These are phyloP conservation scores for Paedocypris sp. DNA, from an alignment of 2,113 vertebrate genomes.

Conservation along the genomic window DNA sequence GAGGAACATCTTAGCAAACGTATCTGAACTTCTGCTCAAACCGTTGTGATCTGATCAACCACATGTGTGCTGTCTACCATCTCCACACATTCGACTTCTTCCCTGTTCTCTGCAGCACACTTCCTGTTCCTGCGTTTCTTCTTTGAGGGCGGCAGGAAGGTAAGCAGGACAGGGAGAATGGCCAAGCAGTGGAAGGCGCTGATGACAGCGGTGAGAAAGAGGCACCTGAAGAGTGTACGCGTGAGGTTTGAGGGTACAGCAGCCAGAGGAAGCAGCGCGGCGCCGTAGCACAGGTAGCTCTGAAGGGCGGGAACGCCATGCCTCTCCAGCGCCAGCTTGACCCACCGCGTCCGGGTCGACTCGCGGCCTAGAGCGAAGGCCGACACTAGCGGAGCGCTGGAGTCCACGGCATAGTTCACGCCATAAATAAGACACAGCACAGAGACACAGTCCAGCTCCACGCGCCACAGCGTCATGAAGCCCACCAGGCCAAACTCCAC, in stretches of 20 bases:
- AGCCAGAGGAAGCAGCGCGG: constrained; percentile 87
- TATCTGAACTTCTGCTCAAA: constrained; percentile 67
- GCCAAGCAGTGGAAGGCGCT: constrained; percentile 97
- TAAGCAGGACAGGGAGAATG: constrained; percentile 95
- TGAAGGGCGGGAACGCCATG: constrained; percentile 93
- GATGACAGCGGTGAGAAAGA: constrained; percentile 91
- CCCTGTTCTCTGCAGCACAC: constrained; percentile 66
- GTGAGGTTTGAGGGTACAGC: constrained; percentile 96
- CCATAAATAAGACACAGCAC: constrained; percentile 93
- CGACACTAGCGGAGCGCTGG: constrained; percentile 87
- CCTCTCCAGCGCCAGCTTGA: constrained; percentile 86
- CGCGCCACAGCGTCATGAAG: constrained; percentile 97
- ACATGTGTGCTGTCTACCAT: constrained; percentile 94
- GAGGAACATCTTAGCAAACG: too few relatives aligned
- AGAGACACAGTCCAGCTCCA: constrained; percentile 94
- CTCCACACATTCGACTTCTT: constrained; percentile 94
- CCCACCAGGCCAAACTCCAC: constrained; percentile 96
- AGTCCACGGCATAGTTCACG: constrained; percentile 91
- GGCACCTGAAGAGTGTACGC: constrained; percentile 94
- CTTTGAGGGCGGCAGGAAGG: constrained; percentile 95
- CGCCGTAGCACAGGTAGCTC: constrained; percentile 90
- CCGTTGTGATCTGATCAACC: constrained; percentile 97
- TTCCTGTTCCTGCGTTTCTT: constrained; percentile 75
- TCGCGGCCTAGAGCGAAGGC: constrained; percentile 91
- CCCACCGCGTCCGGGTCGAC: constrained; percentile 93